Base-by-base conservation (phyloP, 2,797 vertebrate species). In the Synanceia verrucosa region DNA sequence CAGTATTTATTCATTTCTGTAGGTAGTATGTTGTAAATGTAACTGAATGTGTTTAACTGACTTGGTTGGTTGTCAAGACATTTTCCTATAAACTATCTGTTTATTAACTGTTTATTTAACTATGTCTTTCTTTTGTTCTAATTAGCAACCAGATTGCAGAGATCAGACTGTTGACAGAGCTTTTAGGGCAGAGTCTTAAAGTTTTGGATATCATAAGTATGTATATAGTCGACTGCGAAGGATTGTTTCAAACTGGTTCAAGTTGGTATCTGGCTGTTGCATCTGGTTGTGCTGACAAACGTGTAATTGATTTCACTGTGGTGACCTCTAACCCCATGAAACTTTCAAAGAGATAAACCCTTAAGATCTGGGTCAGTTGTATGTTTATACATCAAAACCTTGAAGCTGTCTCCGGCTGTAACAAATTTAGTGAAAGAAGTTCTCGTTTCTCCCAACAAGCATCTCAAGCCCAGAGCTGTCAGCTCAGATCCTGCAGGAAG, bases 401-500 rank as follows among this genome's bases (percentile, higher is more conserved):
- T 7, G 5, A 47, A 11, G 9, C 12, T 14, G 36, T 46, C 19
- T 24, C 23, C 13, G 56, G 23, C 23, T 59, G 14, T 33, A 39
- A 33, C n/a, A 12, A 4, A 0, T 47, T 11, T 18, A 16, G 1
- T 47, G 3, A 39, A 26, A 18, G 11, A 28, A n/a, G 13, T 4
- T 26, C 1, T 24, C 18, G 1, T 59, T 53, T 65, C 8, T 23
- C 37, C 11, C 21, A 18, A 29, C 7, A 69, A 94, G 94, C 2
- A 67, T 90, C 8, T 88, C 90, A 61, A 89, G 43, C 44, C 82
- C 89, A 6, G 28, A 74, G 47, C 79, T 83, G 50, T 83, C 93
- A 1, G 60, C 36, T 16, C 88, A 76, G 58, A 79, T 97, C 65
- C 84, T 98, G 64, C 71, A 86, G 0, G 95, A 94, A 51, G 93